Evolutionary conservation across 2,888 invertebrate genomes (phyloP).

Genomic region (Cecidostiba fungosa): DNA sequence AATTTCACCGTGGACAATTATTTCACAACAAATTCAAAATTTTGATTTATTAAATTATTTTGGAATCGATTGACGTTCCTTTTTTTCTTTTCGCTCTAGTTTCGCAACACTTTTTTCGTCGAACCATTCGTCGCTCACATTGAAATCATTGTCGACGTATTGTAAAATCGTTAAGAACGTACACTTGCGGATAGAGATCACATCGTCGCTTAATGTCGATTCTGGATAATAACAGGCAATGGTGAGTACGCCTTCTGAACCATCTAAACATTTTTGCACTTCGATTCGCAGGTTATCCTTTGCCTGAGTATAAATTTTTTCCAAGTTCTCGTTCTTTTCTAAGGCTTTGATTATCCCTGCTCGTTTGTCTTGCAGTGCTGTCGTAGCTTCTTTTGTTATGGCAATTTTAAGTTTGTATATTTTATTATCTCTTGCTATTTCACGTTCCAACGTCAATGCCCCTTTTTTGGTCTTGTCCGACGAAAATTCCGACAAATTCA

Average conservation of each 20-base stretch:
- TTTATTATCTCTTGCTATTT: background rate
- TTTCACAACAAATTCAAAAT: no score
- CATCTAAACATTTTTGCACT: background rate
- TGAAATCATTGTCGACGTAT: background rate
- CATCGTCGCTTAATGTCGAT: background rate
- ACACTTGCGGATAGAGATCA: background rate
- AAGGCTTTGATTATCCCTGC: background rate
- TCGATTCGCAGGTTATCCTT: background rate
- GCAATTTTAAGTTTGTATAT: background rate
- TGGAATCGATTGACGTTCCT: background rate
- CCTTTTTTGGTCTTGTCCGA: background rate
- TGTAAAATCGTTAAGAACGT: background rate
- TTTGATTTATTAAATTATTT: no score
- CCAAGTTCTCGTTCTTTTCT: background rate
- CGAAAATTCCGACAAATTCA: background rate
- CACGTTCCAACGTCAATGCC: background rate
- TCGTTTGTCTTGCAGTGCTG: background rate
- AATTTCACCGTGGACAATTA: no score
- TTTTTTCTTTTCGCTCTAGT: background rate
- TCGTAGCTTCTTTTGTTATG: background rate
- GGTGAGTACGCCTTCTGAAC: background rate
- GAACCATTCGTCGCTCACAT: background rate
- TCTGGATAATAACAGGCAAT: background rate
- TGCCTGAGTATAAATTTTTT: background rate
- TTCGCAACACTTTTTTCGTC: background rate